These are phyloP conservation scores for Lytechinus variegatus DNA, from an alignment of 35 echinoderm and acorn worm species.

Conservation along the genomic window DNA sequence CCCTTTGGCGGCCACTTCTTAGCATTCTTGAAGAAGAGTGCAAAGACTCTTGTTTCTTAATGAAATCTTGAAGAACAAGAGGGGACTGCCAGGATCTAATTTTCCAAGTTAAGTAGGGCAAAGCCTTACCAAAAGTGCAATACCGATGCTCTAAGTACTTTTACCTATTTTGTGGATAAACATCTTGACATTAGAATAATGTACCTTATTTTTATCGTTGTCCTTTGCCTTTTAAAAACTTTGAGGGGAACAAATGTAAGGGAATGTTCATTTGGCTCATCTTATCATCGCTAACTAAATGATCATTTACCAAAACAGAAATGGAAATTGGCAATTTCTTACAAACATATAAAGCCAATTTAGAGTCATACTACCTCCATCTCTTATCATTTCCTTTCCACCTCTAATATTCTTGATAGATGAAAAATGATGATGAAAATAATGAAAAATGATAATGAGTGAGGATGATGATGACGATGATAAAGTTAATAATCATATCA, in stretches of 20 bases:
- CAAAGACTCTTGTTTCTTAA: conserved; percentile 24
- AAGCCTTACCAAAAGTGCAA: conserved; percentile 31
- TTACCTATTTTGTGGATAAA: background rate
- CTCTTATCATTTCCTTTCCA: background rate
- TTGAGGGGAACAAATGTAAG: background rate
- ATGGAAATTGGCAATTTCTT: background rate
- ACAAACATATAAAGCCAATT: background rate
- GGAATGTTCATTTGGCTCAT: conserved; percentile 12
- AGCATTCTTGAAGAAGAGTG: conserved; percentile 28
- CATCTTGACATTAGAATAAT: conserved; percentile 5
- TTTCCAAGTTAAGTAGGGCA: conserved; percentile 8
- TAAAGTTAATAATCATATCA: no score
- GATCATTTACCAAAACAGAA: background rate
- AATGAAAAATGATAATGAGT: no score
- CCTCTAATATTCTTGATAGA: background rate
- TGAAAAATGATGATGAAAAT: no score
- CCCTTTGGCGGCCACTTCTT: conserved; percentile 23
- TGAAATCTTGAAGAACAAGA: conserved; percentile 1
- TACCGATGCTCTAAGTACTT: conserved; percentile 1
- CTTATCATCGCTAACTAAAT: conserved; percentile 13
- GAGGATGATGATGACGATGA: no score
- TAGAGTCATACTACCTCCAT: background rate
- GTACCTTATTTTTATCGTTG: background rate
- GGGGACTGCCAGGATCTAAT: background rate
- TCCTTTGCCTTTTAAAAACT: background rate